phyloP scores from a whole-genome alignment of 2,888 invertebrate species.

The Cosmia pyralina region DNA sequence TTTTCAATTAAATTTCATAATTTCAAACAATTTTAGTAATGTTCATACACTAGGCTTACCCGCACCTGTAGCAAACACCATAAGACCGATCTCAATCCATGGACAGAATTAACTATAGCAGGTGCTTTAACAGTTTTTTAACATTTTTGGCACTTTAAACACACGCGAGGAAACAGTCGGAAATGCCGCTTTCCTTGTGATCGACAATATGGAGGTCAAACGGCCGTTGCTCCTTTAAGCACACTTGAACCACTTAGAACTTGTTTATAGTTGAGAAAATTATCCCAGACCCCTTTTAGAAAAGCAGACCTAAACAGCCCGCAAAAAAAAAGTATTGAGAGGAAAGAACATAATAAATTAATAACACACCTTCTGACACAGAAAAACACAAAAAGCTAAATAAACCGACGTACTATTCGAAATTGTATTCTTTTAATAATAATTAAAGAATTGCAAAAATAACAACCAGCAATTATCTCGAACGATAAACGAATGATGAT shows the following conservation, averaged over 20 bases:
- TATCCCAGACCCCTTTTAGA: not conserved
- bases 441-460: conserved; percentile 6
- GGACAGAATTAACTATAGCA: not conserved
- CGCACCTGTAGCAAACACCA: not conserved
- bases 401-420: not conserved
- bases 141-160: not conserved
- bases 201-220: conserved; percentile 1
- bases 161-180: not conserved
- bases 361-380: not conserved
- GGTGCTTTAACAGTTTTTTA: not conserved
- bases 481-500: conserved; percentile 31
- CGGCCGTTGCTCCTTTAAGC: conserved; percentile 3
- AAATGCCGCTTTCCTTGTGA: conserved; percentile 3
- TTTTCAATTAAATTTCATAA: not conserved
- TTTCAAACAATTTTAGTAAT: not conserved
- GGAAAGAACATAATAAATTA: not conserved
- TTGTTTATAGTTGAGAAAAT: not conserved
- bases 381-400: not conserved
- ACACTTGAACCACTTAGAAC: not conserved
- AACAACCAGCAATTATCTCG: conserved; percentile 33
- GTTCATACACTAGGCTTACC: not conserved
- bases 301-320: not conserved
- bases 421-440: not conserved
- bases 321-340: not conserved
- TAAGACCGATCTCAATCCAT: not conserved